Percentiles rank a stretch among this genome's conserved stretches.
Conservation (phyloP, 2,888 invertebrate species). For the Eulithis testata region DNA sequence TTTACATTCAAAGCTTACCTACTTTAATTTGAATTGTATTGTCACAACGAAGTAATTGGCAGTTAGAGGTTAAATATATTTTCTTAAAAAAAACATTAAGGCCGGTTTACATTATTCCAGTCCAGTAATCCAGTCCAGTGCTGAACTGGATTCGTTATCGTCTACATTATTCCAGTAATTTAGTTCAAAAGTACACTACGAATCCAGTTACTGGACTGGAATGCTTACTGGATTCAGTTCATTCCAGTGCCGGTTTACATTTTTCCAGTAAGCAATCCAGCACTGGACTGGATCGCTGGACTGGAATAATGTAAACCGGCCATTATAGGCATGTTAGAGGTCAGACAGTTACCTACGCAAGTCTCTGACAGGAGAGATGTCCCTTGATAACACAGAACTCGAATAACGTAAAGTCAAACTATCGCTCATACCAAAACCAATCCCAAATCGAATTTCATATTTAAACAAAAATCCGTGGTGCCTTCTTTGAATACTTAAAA, state of each 20-base stretch:
- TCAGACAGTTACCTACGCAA: background rate
- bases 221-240: too few species aligned
- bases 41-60: background rate
- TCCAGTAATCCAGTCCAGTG: too few species aligned
- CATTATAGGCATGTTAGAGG: background rate
- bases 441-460: slow-evolving; percentile 29
- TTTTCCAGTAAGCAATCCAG: too few species aligned
- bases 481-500: slow-evolving; percentile 21
- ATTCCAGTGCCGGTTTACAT: too few species aligned
- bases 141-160: too few species aligned
- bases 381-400: slow-evolving; percentile 4
- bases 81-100: background rate
- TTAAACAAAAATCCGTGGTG: slow-evolving; percentile 25
- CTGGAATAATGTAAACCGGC: too few species aligned
- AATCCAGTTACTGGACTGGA: too few species aligned
- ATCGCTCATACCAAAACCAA: slow-evolving; percentile 22
- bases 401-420: slow-evolving; percentile 13
- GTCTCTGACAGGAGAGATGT: background rate
- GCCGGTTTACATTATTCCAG: too few species aligned
- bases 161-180: too few species aligned
- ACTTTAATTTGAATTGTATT: slow-evolving; percentile 11
- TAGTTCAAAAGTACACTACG: too few species aligned
- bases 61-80: background rate
- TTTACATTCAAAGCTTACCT: slow-evolving; percentile 6
- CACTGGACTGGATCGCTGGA: too few species aligned